Conservation (phyloP, 2,113 vertebrate species). For the Mixornis gularis region DNA sequence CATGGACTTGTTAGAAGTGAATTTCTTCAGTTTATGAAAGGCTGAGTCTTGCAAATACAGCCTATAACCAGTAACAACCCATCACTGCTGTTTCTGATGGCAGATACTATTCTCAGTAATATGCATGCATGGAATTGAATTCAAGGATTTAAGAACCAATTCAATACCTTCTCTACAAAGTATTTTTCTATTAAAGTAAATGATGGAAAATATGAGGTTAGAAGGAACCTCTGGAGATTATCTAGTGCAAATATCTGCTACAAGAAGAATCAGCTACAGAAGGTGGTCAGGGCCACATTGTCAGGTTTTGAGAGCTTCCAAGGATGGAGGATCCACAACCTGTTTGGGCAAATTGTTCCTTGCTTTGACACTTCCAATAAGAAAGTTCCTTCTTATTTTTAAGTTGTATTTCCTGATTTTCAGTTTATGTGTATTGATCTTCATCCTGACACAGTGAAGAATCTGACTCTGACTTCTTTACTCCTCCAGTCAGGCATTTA, state of each 20-base stretch:
- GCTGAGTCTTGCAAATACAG: not conserved
- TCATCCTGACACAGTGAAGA: not conserved
- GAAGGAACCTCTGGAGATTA: not conserved
- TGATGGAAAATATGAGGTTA: not conserved
- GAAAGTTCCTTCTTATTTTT: not conserved
- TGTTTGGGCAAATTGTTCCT: not conserved
- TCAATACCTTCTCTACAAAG: not conserved
- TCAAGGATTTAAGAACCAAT: not conserved
- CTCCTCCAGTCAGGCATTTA: not conserved
- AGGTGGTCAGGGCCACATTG: not conserved
- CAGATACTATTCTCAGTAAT: not conserved
- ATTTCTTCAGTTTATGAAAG: not conserved
- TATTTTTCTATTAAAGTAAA: not conserved
- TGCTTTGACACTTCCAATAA: not conserved
- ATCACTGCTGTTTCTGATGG: not conserved
- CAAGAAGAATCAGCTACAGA: not conserved
- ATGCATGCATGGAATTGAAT: rapidly evolving
- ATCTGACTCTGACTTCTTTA: not conserved
- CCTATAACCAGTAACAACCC: not conserved
- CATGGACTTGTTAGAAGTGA: not conserved
- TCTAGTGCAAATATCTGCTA: not conserved
- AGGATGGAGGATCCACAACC: not conserved
- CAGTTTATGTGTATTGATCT: not conserved
- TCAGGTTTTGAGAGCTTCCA: not conserved
- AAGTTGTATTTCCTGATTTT: not conserved